Base-by-base conservation (phyloP, 2,113 vertebrate genomes). In the Labeo rohita region DNA sequence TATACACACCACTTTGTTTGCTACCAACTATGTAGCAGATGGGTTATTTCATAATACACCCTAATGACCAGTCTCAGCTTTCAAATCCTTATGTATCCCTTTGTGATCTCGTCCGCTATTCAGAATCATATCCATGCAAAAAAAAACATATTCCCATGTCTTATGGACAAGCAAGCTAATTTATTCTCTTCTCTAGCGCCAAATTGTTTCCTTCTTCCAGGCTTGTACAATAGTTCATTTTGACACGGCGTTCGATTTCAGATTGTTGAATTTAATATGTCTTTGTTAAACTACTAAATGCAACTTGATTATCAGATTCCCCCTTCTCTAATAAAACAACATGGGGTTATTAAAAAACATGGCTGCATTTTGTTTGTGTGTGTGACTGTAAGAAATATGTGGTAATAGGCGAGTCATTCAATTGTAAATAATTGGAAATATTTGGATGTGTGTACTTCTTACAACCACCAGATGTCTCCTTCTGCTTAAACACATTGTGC, bases 251-350 rank as follows among this genome's bases (percentile, higher is more conserved):
- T 76, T 84, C 65, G 13, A 13, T 6, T 86, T 82, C 68, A 90
- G 83, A 86, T 89, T 75, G 68, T 86, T 87, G 83, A 90, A 91
- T 87, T 92, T 68, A 85, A n/a, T 70, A 77, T 90, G 75, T 84
- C 34, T 80, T 89, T 88, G 82, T 90, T 90, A 56, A 87, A 87
- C 54, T 43, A 90, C 91, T 91, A 92, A 94, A 72, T 84, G 80
- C 91, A 91, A 85, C 74, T 84, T 84, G 56, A 73, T 21, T 78
- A 80, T 88, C 75, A 87, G 86, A 84, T 90, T 87, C 92, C 87
- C 92, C 80, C 92, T 94, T 93, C 86, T 91, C 90, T 92, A 94
- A 94, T 95, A 93, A 94, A 94, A 92, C 21, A 70, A 88, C 84
- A 87, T 91, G 3, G 85, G 90, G 68, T 90, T 78, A 90, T 88